These are phyloP conservation scores for Rhodinocichla rosea DNA, from an alignment of 2,113 vertebrate species.

Conservation along the genomic window DNA sequence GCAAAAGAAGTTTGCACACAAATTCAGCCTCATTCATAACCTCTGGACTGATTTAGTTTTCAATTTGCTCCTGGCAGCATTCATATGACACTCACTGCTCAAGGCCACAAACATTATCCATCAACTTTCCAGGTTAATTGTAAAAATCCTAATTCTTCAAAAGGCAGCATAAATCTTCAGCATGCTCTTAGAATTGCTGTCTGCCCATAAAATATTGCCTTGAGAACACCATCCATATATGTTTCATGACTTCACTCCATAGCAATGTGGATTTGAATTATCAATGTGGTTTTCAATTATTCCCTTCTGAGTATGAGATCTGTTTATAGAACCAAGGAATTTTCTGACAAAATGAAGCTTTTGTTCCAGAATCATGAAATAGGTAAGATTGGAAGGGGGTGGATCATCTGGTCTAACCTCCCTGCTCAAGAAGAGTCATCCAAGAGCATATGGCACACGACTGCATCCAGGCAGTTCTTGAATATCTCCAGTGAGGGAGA, in stretches of 20 bases:
- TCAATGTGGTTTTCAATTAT: background rate
- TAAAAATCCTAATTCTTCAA: background rate
- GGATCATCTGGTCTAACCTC: background rate
- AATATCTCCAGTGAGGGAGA: background rate
- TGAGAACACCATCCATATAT: rapidly evolving
- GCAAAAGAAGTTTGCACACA: background rate
- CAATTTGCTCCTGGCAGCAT: background rate
- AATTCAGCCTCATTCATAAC: background rate
- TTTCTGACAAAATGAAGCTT: background rate
- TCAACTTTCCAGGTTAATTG: background rate
- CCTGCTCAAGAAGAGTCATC: background rate
- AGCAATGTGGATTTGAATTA: background rate
- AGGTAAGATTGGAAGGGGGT: background rate
- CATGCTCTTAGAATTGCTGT: background rate
- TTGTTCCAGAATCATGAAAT: background rate
- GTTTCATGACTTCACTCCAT: background rate
- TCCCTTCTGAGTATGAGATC: background rate
- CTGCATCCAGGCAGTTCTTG: background rate
- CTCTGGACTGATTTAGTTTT: background rate
- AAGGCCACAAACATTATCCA: background rate
- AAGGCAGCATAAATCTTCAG: background rate
- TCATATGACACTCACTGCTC: background rate
- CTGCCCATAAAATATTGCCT: background rate
- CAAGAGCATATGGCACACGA: background rate
- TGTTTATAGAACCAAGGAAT: background rate